Evolutionary conservation across 2,888 invertebrate genomes (phyloP).

Genomic region (Tachina lurida): DNA sequence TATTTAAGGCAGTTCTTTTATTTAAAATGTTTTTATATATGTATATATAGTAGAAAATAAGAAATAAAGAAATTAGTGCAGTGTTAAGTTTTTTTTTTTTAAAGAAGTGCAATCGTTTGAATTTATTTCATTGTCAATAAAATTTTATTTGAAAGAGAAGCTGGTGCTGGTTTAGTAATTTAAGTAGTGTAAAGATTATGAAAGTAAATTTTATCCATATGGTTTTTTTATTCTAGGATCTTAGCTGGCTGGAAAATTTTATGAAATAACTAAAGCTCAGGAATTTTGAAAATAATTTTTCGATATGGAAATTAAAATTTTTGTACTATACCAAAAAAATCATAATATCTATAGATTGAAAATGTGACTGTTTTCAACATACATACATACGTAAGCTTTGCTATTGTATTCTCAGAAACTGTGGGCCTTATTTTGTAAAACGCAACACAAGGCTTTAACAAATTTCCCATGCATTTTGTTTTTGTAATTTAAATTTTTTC

Average conservation of each 20-base stretch:
- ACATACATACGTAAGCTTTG: no score
- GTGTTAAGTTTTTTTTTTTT: constrained; percentile 9
- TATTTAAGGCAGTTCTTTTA: constrained; percentile 69
- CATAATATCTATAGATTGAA: no score
- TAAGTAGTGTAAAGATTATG: constrained; percentile 3
- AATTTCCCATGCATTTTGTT: no score
- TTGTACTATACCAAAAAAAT: no score
- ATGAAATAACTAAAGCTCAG: neutral
- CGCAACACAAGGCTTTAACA: no score
- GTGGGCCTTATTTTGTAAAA: no score
- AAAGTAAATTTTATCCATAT: neutral
- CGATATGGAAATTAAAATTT: no score
- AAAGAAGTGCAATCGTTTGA: constrained; percentile 53
- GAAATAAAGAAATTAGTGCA: constrained; percentile 51
- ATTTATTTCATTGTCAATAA: constrained; percentile 23
- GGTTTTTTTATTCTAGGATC: neutral
- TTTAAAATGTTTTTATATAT: constrained; percentile 41
- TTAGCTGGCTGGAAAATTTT: neutral
- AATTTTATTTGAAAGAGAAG: constrained; percentile 27
- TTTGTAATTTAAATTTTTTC: no score
- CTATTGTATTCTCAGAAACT: no score
- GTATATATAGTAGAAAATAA: constrained; percentile 39
- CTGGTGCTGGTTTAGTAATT: constrained; percentile 46
- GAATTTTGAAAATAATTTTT: no score
- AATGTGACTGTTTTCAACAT: no score